A percentile compares a stretch with the other conserved stretches of the same genome.
phyloP scores from a whole-genome alignment of 2,888 invertebrate genomes.

The Therioaphis trifolii region DNA sequence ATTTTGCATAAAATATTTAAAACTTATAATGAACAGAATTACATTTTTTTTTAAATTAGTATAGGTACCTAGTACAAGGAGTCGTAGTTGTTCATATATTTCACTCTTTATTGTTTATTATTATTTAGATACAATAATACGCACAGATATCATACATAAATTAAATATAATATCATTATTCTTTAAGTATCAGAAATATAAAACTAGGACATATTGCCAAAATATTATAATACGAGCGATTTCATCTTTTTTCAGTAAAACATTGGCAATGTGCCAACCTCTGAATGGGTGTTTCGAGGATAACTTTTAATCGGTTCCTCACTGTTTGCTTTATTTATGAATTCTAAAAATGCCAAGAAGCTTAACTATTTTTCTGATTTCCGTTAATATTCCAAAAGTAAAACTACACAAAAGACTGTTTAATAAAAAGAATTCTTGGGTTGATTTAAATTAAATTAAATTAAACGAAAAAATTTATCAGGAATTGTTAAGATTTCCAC shows the following conservation, averaged over 20 bases:
- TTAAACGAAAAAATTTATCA: neutral
- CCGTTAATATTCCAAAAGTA: neutral
- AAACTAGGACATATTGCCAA: conserved; percentile 27
- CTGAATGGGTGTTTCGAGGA: conserved; percentile 29
- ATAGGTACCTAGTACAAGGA: no score
- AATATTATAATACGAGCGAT: conserved; percentile 9
- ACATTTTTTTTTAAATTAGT: no score
- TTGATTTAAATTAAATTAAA: neutral
- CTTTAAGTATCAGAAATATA: conserved; percentile 6
- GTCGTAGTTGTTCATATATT: no score
- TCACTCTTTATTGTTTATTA: no score
- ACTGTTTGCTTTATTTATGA: conserved; percentile 29
- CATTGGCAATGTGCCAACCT: conserved; percentile 31
- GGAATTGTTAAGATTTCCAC: neutral
- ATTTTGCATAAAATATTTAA: no score
- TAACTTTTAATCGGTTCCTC: conserved; percentile 42
- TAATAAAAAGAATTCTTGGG: neutral
- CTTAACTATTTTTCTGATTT: conserved; percentile 14
- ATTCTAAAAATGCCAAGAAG: conserved; percentile 41
- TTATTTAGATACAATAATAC: no score
- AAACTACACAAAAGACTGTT: neutral
- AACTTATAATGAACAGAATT: no score
- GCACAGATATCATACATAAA: no score
- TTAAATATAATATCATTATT: conserved; percentile 30
- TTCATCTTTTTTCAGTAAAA: conserved; percentile 34